Conservation (phyloP, 2,888 invertebrate species). For the Tetheella fluctuosa region DNA sequence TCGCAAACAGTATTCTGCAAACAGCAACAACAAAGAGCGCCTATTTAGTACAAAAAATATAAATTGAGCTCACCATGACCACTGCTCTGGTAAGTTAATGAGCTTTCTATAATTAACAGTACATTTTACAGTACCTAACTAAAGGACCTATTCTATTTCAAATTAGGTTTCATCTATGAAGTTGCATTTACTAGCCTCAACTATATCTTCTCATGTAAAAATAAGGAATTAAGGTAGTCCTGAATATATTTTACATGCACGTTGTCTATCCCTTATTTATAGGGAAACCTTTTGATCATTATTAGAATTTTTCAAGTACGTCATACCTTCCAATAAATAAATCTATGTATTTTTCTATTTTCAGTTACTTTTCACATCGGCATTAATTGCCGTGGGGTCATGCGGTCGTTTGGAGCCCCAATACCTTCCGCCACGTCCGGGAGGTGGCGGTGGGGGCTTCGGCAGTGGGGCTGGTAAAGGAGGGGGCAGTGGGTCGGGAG, state of each 20-base stretch:
- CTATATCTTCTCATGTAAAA: background rate
- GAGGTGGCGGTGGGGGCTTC: conserved; percentile 42
- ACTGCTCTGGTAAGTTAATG: conserved; percentile 65
- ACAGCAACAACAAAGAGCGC: conserved; percentile 64
- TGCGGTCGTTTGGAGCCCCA: conserved; percentile 67
- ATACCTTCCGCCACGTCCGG: conserved; percentile 57
- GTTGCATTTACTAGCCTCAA: background rate
- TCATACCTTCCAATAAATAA: too few relatives aligned
- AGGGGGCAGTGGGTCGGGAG: conserved; percentile 36
- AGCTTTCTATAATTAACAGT: background rate
- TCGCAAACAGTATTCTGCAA: conserved; percentile 72
- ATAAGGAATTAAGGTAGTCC: background rate
- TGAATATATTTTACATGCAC: too few relatives aligned
- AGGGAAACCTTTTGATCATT: background rate
- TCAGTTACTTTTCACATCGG: conserved; percentile 53
- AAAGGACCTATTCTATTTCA: background rate
- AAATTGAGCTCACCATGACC: conserved; percentile 50
- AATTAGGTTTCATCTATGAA: background rate
- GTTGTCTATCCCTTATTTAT: background rate
- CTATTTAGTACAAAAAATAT: conserved; percentile 50
- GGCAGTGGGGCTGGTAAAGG: conserved; percentile 25
- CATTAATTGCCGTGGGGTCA: conserved; percentile 59
- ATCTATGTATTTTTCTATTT: conserved; percentile 19
- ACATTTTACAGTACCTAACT: background rate
- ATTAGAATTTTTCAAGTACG: background rate